phyloP scores from a whole-genome alignment of 2,888 invertebrate genomes.

The Euplexia lucipara region DNA sequence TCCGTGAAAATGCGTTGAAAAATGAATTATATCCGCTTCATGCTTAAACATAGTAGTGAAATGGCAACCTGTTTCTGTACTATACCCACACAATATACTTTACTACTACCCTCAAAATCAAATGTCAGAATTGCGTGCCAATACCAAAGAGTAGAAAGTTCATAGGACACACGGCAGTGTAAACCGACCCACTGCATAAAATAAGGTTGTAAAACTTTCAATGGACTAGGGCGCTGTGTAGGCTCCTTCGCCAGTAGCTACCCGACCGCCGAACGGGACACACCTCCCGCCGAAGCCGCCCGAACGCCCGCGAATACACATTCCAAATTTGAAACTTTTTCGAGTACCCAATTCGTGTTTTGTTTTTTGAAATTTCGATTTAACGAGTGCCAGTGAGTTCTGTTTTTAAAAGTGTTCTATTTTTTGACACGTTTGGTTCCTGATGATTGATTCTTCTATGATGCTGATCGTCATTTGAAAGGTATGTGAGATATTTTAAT shows the following conservation, averaged over 20 bases:
- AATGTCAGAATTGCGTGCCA: conserved; percentile 36
- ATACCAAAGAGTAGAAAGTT: conserved; percentile 31
- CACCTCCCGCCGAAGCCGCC: conserved; percentile 29
- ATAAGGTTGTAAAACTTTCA: conserved; percentile 55
- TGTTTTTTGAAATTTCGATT: conserved; percentile 29
- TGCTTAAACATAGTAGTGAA: conserved; percentile 8
- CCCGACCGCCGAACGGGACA: conserved; percentile 56
- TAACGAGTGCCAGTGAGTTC: conserved; percentile 42
- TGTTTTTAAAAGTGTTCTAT: conserved; percentile 40
- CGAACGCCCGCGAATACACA: conserved; percentile 41
- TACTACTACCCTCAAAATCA: conserved; percentile 15
- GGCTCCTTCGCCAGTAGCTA: conserved; percentile 55
- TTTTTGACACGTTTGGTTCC: conserved; percentile 35
- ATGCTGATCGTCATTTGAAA: conserved; percentile 21
- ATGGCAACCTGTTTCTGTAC: conserved; percentile 7
- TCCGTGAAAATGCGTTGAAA: no score
- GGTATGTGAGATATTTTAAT: conserved; percentile 29
- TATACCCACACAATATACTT: not conserved
- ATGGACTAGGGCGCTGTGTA: conserved; percentile 35
- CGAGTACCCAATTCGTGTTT: conserved; percentile 27
- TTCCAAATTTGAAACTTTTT: conserved; percentile 53
- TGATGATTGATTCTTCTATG: conserved; percentile 11
- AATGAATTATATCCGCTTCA: not conserved
- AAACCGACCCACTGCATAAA: conserved; percentile 36
- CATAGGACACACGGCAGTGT: conserved; percentile 39